Evolutionary conservation across 2,888 invertebrate species (phyloP), one percentile per base, ranked within the genome.

Genomic region (Euplagia quadripunctaria): DNA sequence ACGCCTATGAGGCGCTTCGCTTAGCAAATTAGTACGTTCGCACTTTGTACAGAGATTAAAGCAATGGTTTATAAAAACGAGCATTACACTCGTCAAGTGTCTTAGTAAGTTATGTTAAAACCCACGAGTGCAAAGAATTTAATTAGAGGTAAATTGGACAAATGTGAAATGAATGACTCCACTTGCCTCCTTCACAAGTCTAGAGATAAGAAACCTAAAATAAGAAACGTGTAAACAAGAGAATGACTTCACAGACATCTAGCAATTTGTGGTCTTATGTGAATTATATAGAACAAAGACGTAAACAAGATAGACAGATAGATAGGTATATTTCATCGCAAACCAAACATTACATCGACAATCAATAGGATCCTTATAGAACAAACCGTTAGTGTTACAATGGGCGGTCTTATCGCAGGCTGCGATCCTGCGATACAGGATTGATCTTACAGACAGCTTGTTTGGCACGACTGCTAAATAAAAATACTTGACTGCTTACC

Each of bases 1-100:
- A n/a, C n/a, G n/a, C n/a, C n/a, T n/a, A n/a, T n/a, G n/a, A 31
- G 31, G 31, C 31, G 31, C 1, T 31, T 31, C 31, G 2, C 31
- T 2, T 31, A 31, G 31, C 31, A 31, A 31, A 31, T 31, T 1
- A 31, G 31, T 31, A 2, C 31, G 31, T 31, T 2, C 31, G 31
- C 2, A 31, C 31, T 31, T 31, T 31, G 2, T 31, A 31, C 31
- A 1, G n/a, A 6, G 8, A 43, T 43, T 43, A 43, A 43, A 52
- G 7, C 7, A 55, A 11, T 55, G 55, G 55, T 3, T 55, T n/a
- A 55, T n/a, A n/a, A n/a, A 9, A 55, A 55, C 4, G 55, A 55
- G 55, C n/a, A 55, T 55, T 55, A 55, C 55, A 55, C 55, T 55
- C n/a, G n/a, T n/a, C 55, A 55, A n/a, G 55, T 55, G 55, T n/a